phyloP scores from a whole-genome alignment of 2,113 vertebrate species.

The Phaethon lepturus region DNA sequence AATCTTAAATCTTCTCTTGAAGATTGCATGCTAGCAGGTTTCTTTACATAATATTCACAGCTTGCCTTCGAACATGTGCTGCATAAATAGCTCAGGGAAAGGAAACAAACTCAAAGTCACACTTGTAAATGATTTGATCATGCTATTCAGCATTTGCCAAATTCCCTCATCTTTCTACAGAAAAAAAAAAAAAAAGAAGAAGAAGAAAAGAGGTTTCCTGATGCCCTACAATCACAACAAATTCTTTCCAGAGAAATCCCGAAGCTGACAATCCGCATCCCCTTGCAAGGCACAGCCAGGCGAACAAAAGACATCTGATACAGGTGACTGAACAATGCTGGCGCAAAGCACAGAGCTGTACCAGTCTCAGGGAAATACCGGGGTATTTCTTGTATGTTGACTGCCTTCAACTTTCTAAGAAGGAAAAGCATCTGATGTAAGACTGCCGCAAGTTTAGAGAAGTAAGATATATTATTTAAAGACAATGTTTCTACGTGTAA shows the following conservation, averaged over 20 bases:
- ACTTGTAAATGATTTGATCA: conserved; percentile 8
- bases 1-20: background rate
- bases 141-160: conserved; percentile 19
- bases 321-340: background rate
- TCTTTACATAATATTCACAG: conserved; percentile 30
- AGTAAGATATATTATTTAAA: background rate
- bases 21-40: conserved; percentile 5
- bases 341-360: background rate
- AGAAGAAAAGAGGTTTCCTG: background rate
- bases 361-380: background rate
- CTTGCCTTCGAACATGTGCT: background rate
- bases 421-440: background rate
- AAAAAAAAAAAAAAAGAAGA: background rate
- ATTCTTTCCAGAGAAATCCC: background rate
- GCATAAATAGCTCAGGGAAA: conserved; percentile 47
- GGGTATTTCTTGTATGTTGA: background rate
- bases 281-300: background rate
- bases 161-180: background rate
- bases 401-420: background rate
- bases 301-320: background rate
- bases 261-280: background rate
- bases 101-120: conserved; percentile 19
- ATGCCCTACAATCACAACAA: background rate
- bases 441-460: background rate
- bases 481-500: background rate